Percentiles rank a stretch among this genome's conserved stretches.
These are phyloP conservation scores for Scytalopus superciliaris DNA, from an alignment of 2,113 vertebrate species.

Conservation along the genomic window DNA sequence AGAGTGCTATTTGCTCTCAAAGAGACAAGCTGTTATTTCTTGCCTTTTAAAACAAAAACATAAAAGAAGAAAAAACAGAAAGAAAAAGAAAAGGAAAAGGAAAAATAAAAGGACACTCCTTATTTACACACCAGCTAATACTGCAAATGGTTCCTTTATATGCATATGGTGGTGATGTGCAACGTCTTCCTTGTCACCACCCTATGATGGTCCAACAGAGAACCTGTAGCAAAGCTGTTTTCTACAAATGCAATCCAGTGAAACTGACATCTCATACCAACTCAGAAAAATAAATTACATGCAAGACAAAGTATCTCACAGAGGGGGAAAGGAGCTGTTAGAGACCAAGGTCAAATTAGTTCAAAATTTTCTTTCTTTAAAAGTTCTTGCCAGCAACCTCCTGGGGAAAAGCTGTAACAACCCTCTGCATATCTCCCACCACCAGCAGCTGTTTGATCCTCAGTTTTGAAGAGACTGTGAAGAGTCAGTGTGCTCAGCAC, in stretches of 20 bases:
- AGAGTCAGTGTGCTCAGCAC: background rate
- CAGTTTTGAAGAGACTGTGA: background rate
- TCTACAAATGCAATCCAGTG: background rate
- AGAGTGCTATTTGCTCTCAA: conserved; percentile 74
- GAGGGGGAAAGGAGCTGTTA: background rate
- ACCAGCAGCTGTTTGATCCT: background rate
- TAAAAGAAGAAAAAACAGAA: background rate
- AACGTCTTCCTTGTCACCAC: background rate
- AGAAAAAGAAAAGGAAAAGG: background rate
- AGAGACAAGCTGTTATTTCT: conserved; percentile 70
- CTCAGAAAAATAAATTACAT: conserved; percentile 14
- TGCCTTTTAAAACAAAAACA: conserved; percentile 73
- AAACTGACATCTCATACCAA: conserved; percentile 9
- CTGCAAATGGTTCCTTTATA: background rate
- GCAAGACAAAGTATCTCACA: background rate
- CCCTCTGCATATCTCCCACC: rapidly evolving
- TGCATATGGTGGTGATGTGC: background rate
- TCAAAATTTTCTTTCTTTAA: background rate
- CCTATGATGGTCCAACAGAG: background rate
- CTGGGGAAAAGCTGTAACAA: background rate
- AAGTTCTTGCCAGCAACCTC: background rate
- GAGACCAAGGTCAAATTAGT: background rate
- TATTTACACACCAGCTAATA: conserved; percentile 8
- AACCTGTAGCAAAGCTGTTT: background rate
- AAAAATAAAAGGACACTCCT: background rate